Evolutionary conservation across 2,888 invertebrate genomes (phyloP).

Genomic region (Morpho deidamia): DNA sequence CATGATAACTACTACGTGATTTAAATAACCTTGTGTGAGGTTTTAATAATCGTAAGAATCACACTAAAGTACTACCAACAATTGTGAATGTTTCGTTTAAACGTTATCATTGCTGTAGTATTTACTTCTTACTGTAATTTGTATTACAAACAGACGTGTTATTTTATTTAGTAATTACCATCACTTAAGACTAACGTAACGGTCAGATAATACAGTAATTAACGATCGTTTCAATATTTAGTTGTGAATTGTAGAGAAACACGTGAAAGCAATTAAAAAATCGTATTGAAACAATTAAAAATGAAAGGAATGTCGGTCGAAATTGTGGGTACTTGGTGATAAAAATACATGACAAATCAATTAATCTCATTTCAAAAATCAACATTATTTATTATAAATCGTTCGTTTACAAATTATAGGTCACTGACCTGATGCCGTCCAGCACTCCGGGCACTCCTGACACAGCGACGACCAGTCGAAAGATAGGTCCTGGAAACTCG

Average conservation of each 20-base stretch:
- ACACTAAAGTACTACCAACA: too few species aligned
- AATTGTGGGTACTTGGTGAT: slow-evolving; percentile 19
- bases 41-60: too few species aligned
- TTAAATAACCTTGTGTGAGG: too few species aligned
- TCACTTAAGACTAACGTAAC: slow-evolving; percentile 1
- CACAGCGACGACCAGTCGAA: slow-evolving; percentile 82
- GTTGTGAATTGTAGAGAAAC: slow-evolving; percentile 4
- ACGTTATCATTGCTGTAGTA: too few species aligned
- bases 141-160: too few species aligned
- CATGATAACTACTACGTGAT: too few species aligned
- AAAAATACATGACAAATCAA: slow-evolving; percentile 22
- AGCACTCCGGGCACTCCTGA: slow-evolving; percentile 80
- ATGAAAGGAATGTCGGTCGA: slow-evolving; percentile 16
- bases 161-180: neutral
- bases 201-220: slow-evolving; percentile 7
- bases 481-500: slow-evolving; percentile 81
- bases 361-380: slow-evolving; percentile 15
- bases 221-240: slow-evolving; percentile 3
- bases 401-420: slow-evolving; percentile 20
- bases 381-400: neutral
- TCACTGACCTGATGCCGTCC: slow-evolving; percentile 80
- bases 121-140: too few species aligned
- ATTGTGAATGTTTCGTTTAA: too few species aligned
- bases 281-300: slow-evolving; percentile 18
- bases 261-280: slow-evolving; percentile 17